Percentiles rank a stretch among this genome's conserved stretches.
phyloP scores from a whole-genome alignment of 1,140 invertebrate genomes.

The Bombus confusus region DNA sequence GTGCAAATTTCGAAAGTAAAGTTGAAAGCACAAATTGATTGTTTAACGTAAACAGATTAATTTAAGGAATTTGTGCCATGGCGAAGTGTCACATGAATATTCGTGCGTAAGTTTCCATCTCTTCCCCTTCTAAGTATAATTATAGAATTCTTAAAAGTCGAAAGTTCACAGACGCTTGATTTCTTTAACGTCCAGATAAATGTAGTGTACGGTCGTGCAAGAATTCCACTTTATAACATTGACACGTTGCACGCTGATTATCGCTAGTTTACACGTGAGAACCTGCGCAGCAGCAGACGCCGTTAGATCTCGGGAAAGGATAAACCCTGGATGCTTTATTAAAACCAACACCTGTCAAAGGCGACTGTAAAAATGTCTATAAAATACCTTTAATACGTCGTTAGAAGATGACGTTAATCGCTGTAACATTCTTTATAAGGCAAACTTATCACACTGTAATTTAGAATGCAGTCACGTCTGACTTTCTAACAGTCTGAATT shows the following conservation, averaged over 20 bases:
- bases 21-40: neutral
- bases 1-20: neutral
- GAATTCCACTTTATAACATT: slow-evolving; percentile 29
- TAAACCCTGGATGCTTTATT: neutral
- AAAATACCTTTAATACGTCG: neutral
- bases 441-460: neutral
- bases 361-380: neutral
- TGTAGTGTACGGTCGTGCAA: neutral
- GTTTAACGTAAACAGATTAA: neutral
- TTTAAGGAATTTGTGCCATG: neutral
- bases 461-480: neutral
- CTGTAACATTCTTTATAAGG: neutral
- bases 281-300: neutral
- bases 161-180: neutral
- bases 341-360: neutral
- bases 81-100: neutral
- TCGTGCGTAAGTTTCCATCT: neutral
- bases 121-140: neutral
- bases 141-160: neutral
- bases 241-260: slow-evolving; percentile 1
- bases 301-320: neutral
- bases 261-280: neutral
- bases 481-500: neutral
- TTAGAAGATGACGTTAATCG: neutral
- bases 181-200: neutral